Conservation (phyloP, 92 coral and sea anemone genomes). For the Siderastrea radians region DNA sequence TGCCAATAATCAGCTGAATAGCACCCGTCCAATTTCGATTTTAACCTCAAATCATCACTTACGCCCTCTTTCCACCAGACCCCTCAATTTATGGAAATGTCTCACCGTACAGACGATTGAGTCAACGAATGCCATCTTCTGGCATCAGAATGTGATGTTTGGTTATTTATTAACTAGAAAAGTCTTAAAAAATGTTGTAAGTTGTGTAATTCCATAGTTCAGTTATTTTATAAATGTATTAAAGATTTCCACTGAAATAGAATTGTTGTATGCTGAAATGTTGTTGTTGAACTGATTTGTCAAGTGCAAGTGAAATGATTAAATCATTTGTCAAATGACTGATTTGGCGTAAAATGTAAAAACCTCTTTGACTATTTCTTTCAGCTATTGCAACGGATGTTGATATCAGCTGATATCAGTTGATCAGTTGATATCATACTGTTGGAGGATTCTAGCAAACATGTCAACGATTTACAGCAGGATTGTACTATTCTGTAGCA, state of each 20-base stretch:
- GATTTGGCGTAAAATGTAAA: conserved; percentile 58
- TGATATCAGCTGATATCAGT: conserved; percentile 66
- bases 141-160: conserved; percentile 63
- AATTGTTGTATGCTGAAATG: conserved; percentile 43
- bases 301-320: conserved; percentile 56
- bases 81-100: conserved; percentile 11
- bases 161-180: conserved; percentile 46
- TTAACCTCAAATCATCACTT: no score
- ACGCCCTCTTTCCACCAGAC: no score
- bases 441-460: conserved; percentile 51
- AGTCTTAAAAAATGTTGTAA: conserved; percentile 62
- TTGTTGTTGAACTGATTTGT: conserved; percentile 55
- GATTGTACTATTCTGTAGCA: conserved; percentile 56
- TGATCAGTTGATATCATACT: no score
- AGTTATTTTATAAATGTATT: conserved; percentile 55
- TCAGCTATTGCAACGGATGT: conserved; percentile 67
- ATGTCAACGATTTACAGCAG: conserved; percentile 48
- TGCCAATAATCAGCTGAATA: no score
- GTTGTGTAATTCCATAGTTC: conserved; percentile 62
- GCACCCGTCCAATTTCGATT: no score
- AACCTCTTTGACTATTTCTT: conserved; percentile 68
- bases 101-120: conserved; percentile 35
- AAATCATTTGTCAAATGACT: conserved; percentile 61
- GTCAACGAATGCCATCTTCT: conserved; percentile 67
- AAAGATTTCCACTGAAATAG: conserved; percentile 49